Conservation (phyloP, 2,113 vertebrate species). For the Oncorhynchus tshawytscha region DNA sequence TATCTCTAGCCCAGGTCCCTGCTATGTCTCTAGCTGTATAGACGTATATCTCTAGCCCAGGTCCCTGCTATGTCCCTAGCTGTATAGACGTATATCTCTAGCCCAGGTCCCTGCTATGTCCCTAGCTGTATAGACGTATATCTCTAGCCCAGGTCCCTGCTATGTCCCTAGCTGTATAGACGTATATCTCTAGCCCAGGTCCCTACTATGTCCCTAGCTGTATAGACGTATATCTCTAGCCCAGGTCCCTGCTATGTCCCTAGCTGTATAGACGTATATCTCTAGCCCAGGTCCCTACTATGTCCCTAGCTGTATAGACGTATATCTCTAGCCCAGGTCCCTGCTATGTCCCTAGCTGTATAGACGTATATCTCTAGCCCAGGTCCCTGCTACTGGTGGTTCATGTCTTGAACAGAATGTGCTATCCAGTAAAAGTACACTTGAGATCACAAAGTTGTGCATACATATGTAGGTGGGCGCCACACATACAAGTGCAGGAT, state of each 20-base stretch:
- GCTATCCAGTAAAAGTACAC: constrained; percentile 30
- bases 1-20: too few species aligned
- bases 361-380: background rate
- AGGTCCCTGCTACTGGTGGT: too few species aligned
- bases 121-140: background rate
- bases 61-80: too few species aligned
- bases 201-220: too few species aligned
- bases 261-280: background rate
- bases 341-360: too few species aligned
- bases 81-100: too few species aligned
- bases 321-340: too few species aligned
- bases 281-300: background rate
- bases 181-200: too few species aligned
- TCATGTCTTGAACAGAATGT: background rate
- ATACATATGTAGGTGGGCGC: constrained; percentile 29
- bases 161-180: background rate
- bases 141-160: background rate
- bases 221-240: too few species aligned
- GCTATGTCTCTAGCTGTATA: too few species aligned
- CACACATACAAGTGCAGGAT: background rate
- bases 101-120: background rate
- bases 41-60: too few species aligned
- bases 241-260: background rate
- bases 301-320: too few species aligned
- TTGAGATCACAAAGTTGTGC: constrained; percentile 26